Evolutionary conservation across 1,140 invertebrate species (phyloP).

Genomic region (Psix sp.): DNA sequence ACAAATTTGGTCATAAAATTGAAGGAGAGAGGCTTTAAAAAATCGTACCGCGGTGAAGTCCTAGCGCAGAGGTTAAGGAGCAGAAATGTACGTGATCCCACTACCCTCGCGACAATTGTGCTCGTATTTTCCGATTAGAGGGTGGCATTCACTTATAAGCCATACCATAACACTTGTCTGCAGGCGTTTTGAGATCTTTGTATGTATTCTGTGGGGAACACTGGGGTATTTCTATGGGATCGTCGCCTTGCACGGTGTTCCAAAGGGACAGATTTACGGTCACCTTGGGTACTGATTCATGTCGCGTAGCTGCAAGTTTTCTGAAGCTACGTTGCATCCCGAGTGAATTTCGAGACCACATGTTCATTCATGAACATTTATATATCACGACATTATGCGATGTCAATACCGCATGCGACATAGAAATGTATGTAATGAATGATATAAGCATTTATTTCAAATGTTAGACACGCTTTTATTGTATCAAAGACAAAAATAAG

Average conservation of each 20-base stretch:
- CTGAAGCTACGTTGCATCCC: slow-evolving; percentile 58
- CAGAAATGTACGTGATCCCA: slow-evolving; percentile 29
- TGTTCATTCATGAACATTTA: slow-evolving; percentile 69
- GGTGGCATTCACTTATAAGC: slow-evolving; percentile 78
- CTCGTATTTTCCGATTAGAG: slow-evolving; percentile 78
- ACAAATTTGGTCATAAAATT: slow-evolving; percentile 74
- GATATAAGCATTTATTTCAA: no score
- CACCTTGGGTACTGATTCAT: slow-evolving; percentile 78
- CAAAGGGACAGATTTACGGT: slow-evolving; percentile 75
- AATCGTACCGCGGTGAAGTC: slow-evolving; percentile 21
- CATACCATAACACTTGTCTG: slow-evolving; percentile 77
- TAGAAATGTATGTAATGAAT: no score
- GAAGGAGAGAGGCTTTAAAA: slow-evolving; percentile 54
- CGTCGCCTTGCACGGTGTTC: slow-evolving; percentile 56
- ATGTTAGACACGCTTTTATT: no score
- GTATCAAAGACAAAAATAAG: no score
- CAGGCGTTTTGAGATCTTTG: slow-evolving; percentile 71
- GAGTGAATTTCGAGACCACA: slow-evolving; percentile 65
- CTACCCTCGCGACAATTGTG: slow-evolving; percentile 72
- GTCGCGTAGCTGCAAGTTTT: slow-evolving; percentile 63
- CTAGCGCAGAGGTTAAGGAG: slow-evolving; percentile 7
- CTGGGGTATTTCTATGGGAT: slow-evolving; percentile 34
- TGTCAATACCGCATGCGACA: slow-evolving; percentile 5
- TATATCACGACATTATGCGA: slow-evolving; percentile 50
- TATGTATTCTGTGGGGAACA: slow-evolving; percentile 28